Evolutionary conservation across 1,140 invertebrate species (phyloP).

Genomic region (Pentalonia nigronervosa): DNA sequence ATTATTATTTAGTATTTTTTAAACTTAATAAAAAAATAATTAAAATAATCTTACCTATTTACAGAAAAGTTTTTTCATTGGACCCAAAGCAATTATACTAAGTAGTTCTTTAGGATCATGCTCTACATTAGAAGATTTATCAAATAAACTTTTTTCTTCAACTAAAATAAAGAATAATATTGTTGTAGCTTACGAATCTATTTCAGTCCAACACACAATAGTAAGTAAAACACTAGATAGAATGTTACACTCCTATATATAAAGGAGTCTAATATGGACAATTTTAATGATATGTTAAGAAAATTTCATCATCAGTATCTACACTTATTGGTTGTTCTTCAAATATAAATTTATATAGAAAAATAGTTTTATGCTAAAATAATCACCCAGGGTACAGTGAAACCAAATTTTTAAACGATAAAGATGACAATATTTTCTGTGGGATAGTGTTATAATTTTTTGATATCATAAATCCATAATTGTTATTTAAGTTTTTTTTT

Average conservation of each 20-base stretch:
- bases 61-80: not conserved
- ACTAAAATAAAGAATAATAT: not conserved
- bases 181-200: not conserved
- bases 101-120: constrained; percentile 48
- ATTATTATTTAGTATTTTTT: not conserved
- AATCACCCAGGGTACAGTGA: not conserved
- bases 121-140: not conserved
- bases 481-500: not conserved
- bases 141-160: not conserved
- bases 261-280: not conserved
- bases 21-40: not conserved
- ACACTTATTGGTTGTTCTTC: not conserved
- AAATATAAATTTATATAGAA: not conserved
- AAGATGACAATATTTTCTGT: not conserved
- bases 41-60: not conserved
- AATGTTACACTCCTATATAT: not conserved
- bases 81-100: constrained; percentile 36
- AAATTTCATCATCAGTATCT: not conserved
- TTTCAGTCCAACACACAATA: constrained; percentile 25
- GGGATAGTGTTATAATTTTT: not conserved
- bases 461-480: not conserved
- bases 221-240: not conserved
- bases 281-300: not conserved
- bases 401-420: not conserved
- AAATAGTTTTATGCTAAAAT: not conserved